Evolutionary conservation across 2,797 vertebrate genomes (phyloP).

Genomic region (Squalus acanthias): DNA sequence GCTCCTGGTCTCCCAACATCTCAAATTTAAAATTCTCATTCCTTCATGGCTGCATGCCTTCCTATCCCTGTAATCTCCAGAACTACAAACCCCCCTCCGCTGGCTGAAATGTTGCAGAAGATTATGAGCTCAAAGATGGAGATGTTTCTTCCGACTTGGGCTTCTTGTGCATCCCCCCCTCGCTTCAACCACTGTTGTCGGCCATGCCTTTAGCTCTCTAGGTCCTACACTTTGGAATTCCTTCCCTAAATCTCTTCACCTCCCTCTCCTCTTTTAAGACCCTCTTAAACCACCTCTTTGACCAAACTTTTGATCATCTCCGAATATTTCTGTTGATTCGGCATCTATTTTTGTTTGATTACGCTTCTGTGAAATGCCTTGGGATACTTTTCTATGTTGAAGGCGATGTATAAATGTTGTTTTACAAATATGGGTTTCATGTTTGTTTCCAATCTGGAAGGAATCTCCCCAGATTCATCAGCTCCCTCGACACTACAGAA

Average conservation of each 20-base stretch:
- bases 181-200: not conserved
- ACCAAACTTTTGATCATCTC: not conserved
- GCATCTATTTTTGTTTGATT: not conserved
- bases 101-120: no score
- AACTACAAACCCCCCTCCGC: not conserved
- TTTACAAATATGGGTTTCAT: not conserved
- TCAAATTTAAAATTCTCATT: not conserved
- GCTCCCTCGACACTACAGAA: no score
- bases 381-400: not conserved
- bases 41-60: no score
- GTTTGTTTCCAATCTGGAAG: not conserved
- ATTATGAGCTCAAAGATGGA: no score
- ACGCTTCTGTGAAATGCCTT: not conserved
- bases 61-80: not conserved
- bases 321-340: not conserved
- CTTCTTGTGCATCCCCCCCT: not conserved
- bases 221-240: not conserved
- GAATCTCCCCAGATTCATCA: not conserved
- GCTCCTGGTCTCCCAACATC: not conserved
- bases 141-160: not conserved
- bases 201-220: not conserved
- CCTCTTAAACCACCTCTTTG: not conserved
- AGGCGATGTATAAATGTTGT: not conserved
- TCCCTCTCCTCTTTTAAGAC: not conserved
- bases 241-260: not conserved